Conservation (phyloP, 2,113 vertebrate genomes). For the Pangasianodon gigas region DNA sequence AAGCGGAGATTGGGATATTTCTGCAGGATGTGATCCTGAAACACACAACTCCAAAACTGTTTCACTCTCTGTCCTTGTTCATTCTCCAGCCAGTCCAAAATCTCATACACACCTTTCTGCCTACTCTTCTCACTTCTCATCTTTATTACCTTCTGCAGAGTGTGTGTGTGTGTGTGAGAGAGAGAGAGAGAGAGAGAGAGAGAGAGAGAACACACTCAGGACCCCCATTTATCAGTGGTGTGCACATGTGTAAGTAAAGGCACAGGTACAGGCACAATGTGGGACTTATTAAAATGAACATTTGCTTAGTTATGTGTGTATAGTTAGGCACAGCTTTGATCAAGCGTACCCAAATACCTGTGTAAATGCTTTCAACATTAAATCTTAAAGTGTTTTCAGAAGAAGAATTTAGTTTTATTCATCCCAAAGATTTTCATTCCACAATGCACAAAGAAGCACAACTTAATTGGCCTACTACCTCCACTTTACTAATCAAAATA, state of each 20-base stretch:
- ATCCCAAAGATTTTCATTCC: neutral
- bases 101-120: slow-evolving; percentile 54
- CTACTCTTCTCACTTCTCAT: slow-evolving; percentile 30
- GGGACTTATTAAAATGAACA: neutral
- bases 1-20: slow-evolving; percentile 56
- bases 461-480: neutral
- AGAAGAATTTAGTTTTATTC: neutral
- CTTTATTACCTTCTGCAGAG: slow-evolving; percentile 52
- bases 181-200: slow-evolving; percentile 5
- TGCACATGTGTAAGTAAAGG: neutral
- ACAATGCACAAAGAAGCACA: neutral
- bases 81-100: slow-evolving; percentile 67
- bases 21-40: neutral
- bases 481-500: neutral
- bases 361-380: neutral
- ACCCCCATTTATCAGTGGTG: neutral
- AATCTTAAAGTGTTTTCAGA: neutral
- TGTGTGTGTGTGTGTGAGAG: no score
- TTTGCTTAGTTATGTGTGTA: neutral
- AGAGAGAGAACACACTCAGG: neutral
- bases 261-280: no score
- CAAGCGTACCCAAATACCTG: neutral
- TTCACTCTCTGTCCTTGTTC: slow-evolving; percentile 38
- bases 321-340: neutral
- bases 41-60: slow-evolving; percentile 60